Evolutionary conservation across 2,888 invertebrate species (phyloP), one percentile per base, ranked within the genome.

Genomic region (Ectemnius continuus): DNA sequence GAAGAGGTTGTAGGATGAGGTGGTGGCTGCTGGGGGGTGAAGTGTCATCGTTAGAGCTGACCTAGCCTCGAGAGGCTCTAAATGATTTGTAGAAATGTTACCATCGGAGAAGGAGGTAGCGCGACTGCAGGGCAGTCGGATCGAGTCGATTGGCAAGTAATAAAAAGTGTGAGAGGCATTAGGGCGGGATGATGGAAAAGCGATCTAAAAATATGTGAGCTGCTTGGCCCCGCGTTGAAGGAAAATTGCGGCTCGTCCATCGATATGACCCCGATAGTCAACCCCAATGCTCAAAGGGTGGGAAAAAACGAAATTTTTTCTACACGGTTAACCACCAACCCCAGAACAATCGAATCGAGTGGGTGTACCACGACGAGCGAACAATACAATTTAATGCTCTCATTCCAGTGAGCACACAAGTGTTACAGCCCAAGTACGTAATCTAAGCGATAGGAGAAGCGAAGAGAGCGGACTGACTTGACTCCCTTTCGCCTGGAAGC

Each of bases 211-310:
- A 87, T 87, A 87, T 71, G 70, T 47, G 68, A 11, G 70, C 68
- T 76, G 52, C 73, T 57, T 73, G 75, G 78, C 70, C 79, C 77
- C 81, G 84, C 83, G 86, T 84, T 86, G 84, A 84, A 79, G 86
- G 84, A 82, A 84, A 80, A 80, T 78, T 78, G 81, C 79, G 80
- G 73, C 82, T 82, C 80, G 76, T 75, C 75, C 81, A 88, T 86
- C 85, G 86, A 83, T 81, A 78, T 86, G 88, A 88, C 88, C 88
- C 81, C 87, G 83, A 87, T 88, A 81, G 62, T 58, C 64, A 65
- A 18, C 61, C 67, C 46, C 60, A 69, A 73, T 80, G 70, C 72
- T 79, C 82, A 69, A 72, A 73, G 80, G 73, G 57, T 76, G 70
- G 67, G 72, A 78, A 76, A 74, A 76, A 74, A 65, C 67, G 66